Evolutionary conservation across 2,797 vertebrate species (phyloP), one percentile per base, ranked within the genome.

Genomic region (Nasua narica): DNA sequence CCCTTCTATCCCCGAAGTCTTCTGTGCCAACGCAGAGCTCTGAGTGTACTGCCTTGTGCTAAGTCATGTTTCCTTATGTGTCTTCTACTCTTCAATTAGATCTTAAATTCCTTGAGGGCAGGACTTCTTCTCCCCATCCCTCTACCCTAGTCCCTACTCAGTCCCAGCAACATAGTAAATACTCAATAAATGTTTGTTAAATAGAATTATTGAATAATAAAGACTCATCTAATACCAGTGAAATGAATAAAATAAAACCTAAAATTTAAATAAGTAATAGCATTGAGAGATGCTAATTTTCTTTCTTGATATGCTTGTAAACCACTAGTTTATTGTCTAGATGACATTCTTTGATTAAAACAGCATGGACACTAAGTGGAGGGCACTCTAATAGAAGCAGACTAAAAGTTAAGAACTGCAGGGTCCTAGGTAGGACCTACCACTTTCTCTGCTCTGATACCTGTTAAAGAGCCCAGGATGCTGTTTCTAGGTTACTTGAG

Each of bases 161-260:
- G 46, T 48, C 79, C 87, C 86, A 78, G 67, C 43, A 76, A 82
- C 18, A 67, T 3, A 87, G 56, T 27, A 94, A 90, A 93, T 69
- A 65, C 27, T 97, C 69, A 96, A 52, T 50, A 87, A 93, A 40
- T n/a, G 48, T 23, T 25, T n/a, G 46, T 69, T 79, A 92, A 85
- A 60, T 58, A 87, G 60, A 92, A 95, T 82, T 84, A 84, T 0
- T 88, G 86, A 94, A 74, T 70, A 87, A 46, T 7, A 67, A 91
- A n/a, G 18, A 89, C 50, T 94, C 50, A 54, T 77, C 37, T 84
- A 91, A 62, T 35, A 69, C 52, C 32, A 79, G 21, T 18, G n/a
- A 79, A 84, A 76, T 67, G 43, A 95, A 74, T 77, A 67, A 21
- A 87, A 83, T 54, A 78, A 90, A 81, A 58, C 27, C 32, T 19